Base-by-base conservation (phyloP, 2,113 vertebrate species). In the Urocynchramus pylzowi region DNA sequence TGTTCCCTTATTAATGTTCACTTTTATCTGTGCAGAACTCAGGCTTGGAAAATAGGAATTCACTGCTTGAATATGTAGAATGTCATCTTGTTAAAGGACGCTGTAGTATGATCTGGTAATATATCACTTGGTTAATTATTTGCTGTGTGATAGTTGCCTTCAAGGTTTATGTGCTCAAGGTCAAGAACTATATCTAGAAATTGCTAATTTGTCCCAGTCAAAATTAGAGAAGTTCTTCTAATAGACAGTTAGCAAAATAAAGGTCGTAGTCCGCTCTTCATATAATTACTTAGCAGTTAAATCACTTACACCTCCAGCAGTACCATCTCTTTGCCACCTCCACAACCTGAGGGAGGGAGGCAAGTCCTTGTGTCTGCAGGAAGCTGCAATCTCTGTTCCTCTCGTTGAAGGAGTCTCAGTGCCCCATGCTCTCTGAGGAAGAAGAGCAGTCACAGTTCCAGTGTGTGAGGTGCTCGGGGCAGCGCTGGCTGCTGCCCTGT, bases 21-120 rank as follows among this genome's bases (percentile, higher is more conserved):
- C 95, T 98, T 98, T 96, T 91, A 92, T 97, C 93, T 95, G 53
- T 70, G 71, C 90, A 67, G 89, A 95, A 78, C 67, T 90, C 56
- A 59, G 77, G 73, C 93, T 97, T 74, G 90, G 90, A 95, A 96
- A 95, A 90, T 90, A 89, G 89, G 81, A 74, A 83, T 94, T 97
- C 80, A 52, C 70, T 93, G 91, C 91, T 93, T 90, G 90, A 96
- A 96, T 95, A 97, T 92, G 89, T 84, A 87, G 88, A 78, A 95
- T 70, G 90, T 69, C n/a, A 68, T 95, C 87, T 87, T 49, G 82
- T 71, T 88, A 96, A 96, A 94, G 87, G 80, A 78, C 16, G 84
- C 65, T 53, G 37, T 68, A 17, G 78, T 57, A 83, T 75, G 86
- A 83, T 64, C 73, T 85, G 63, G 33, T 83, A 47, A 13, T 92